phyloP scores from a whole-genome alignment of 2,797 vertebrate genomes.

The Acropternis orthonyx region DNA sequence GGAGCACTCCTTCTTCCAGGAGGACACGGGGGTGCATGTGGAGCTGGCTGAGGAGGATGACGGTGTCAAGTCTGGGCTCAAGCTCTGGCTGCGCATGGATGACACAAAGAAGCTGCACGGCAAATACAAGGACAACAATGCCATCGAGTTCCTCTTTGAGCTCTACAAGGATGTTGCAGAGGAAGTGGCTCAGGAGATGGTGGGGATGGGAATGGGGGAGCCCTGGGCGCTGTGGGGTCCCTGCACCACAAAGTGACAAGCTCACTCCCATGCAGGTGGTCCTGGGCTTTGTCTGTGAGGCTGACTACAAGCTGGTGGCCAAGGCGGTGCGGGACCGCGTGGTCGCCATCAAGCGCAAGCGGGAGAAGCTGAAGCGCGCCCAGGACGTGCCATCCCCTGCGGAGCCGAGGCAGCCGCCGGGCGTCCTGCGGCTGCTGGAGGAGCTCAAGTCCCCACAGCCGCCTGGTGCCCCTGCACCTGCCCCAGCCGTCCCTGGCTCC shows the following conservation, averaged over 20 bases:
- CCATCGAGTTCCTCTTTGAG: constrained; percentile 97
- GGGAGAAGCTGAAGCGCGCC: constrained; percentile 85
- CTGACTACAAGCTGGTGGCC: constrained; percentile 93
- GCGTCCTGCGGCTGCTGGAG: constrained; percentile 66
- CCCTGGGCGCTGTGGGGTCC: fast-evolving
- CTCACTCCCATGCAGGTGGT: constrained; percentile 78
- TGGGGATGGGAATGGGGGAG: constrained; percentile 1
- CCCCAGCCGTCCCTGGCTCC: constrained; percentile 72
- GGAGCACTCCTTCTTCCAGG: constrained; percentile 95
- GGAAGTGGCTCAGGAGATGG: constrained; percentile 98
- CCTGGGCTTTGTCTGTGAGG: constrained; percentile 91
- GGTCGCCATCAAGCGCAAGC: constrained; percentile 88
- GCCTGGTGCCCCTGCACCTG: neutral
- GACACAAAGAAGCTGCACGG: constrained; percentile 92
- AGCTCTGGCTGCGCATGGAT: constrained; percentile 97
- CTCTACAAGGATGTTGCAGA: constrained; percentile 94
- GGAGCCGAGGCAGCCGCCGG: constrained; percentile 69
- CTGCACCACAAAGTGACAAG: fast-evolving
- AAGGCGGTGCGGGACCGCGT: constrained; percentile 92
- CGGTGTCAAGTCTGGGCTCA: constrained; percentile 87
- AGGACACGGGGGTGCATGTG: constrained; percentile 93
- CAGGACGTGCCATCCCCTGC: constrained; percentile 73
- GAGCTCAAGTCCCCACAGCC: constrained; percentile 54
- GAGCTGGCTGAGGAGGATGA: constrained; percentile 96
- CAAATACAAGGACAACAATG: constrained; percentile 97